Conservation (phyloP, 2,113 vertebrate genomes). For the Macheiramphus alcinus region DNA sequence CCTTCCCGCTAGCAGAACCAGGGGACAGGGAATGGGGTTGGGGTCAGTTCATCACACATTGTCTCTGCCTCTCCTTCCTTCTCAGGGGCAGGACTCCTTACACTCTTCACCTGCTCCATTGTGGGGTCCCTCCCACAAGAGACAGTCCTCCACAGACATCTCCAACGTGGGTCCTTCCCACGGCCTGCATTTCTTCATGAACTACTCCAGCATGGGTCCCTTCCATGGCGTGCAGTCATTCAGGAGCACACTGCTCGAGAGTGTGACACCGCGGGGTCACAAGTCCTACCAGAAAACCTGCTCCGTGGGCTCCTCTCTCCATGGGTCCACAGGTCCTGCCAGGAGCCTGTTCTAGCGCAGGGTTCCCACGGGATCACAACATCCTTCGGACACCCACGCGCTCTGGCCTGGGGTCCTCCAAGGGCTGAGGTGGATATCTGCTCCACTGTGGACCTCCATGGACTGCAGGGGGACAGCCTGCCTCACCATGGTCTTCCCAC, state of each 20-base stretch:
- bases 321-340: not conserved
- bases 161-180: not conserved
- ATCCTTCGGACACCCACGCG: not conserved
- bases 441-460: too few relatives aligned
- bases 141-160: too few relatives aligned
- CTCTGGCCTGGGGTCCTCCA: not conserved
- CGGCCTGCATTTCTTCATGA: not conserved
- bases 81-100: not conserved
- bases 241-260: not conserved
- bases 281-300: not conserved
- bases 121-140: not conserved
- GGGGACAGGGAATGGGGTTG: not conserved
- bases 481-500: not conserved
- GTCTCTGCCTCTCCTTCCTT: not conserved
- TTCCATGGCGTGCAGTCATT: not conserved
- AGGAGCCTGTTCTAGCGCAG: not conserved
- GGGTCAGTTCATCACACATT: not conserved
- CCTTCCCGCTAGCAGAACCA: not conserved
- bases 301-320: not conserved
- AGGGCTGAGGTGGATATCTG: not conserved
- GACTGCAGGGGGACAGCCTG: not conserved
- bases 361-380: not conserved
- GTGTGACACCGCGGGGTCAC: not conserved
- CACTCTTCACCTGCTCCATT: not conserved
- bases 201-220: not conserved